A percentile compares a stretch with the other conserved stretches of the same genome.
These are phyloP conservation scores for Brachionus rubens DNA, from an alignment of 1,140 invertebrate species.

Conservation along the genomic window DNA sequence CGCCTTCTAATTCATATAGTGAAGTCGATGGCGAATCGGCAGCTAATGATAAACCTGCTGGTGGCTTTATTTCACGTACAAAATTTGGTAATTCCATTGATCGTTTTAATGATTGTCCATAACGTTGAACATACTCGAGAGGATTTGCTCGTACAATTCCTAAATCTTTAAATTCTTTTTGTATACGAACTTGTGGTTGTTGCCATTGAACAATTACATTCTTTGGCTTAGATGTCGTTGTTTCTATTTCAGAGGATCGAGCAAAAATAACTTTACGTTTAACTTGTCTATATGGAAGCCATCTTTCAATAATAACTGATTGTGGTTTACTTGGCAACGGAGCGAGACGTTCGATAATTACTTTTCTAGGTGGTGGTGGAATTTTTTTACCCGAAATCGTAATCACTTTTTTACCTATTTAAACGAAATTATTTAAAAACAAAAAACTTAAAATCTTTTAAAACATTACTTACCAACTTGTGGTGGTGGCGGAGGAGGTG, in stretches of 20 bases:
- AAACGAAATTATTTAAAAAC: neutral
- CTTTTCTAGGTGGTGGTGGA: slow-evolving; percentile 44
- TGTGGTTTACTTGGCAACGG: slow-evolving; percentile 44
- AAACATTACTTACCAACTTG: slow-evolving; percentile 17
- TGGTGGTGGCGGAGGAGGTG: slow-evolving; percentile 30
- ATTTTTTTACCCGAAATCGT: slow-evolving; percentile 23
- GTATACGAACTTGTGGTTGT: slow-evolving; percentile 10
- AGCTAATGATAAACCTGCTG: slow-evolving; percentile 4
- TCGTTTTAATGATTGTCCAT: slow-evolving; percentile 12
- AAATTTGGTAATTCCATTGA: slow-evolving; percentile 39
- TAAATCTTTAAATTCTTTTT: slow-evolving; percentile 45
- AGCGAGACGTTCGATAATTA: slow-evolving; percentile 43
- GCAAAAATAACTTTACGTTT: slow-evolving; percentile 44
- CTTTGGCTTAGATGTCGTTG: neutral
- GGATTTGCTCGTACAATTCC: slow-evolving; percentile 44
- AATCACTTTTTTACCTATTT: slow-evolving; percentile 33
- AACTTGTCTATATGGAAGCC: slow-evolving; percentile 44
- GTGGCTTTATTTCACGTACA: slow-evolving; percentile 28
- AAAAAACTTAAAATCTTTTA: neutral
- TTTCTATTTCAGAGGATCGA: neutral
- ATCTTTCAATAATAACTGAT: slow-evolving; percentile 45
- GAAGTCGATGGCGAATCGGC: neutral
- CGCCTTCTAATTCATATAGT: slow-evolving; percentile 37
- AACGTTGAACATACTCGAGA: slow-evolving; percentile 37
- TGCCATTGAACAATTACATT: slow-evolving; percentile 47